Conservation (phyloP, 2,797 vertebrate genomes). For the Malacoraja senta region DNA sequence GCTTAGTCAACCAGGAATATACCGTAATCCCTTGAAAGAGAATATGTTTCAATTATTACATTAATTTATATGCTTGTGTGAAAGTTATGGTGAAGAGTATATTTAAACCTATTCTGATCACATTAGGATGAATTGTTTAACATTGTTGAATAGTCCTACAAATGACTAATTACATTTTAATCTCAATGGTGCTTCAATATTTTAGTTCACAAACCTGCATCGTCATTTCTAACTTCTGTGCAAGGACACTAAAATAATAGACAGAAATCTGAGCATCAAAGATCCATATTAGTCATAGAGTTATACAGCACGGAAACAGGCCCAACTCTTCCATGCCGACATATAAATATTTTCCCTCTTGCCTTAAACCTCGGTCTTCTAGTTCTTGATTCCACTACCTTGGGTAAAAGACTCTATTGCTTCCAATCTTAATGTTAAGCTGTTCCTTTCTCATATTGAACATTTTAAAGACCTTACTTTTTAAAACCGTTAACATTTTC, state of each 20-base stretch:
- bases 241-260: not conserved
- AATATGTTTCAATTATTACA: not conserved
- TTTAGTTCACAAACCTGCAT: not conserved
- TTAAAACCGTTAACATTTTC: not conserved
- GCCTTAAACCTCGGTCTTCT: too few relatives aligned
- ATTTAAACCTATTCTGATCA: not conserved
- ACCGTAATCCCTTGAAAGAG: not conserved
- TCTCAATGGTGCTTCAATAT: not conserved
- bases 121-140: not conserved
- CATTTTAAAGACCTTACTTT: not conserved
- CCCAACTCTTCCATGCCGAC: too few relatives aligned
- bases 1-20: not conserved
- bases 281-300: not conserved
- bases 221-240: not conserved
- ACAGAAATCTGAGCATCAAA: not conserved
- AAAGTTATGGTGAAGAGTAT: not conserved
- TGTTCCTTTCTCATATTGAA: not conserved
- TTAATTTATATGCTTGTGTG: not conserved
- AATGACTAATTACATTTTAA: not conserved
- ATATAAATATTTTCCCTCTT: too few relatives aligned
- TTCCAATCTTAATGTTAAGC: not conserved
- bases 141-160: not conserved
- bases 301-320: too few relatives aligned
- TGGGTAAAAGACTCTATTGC: not conserved
- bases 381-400: too few relatives aligned